phyloP scores from a whole-genome alignment of 2,113 vertebrate genomes.

The Castor canadensis region DNA sequence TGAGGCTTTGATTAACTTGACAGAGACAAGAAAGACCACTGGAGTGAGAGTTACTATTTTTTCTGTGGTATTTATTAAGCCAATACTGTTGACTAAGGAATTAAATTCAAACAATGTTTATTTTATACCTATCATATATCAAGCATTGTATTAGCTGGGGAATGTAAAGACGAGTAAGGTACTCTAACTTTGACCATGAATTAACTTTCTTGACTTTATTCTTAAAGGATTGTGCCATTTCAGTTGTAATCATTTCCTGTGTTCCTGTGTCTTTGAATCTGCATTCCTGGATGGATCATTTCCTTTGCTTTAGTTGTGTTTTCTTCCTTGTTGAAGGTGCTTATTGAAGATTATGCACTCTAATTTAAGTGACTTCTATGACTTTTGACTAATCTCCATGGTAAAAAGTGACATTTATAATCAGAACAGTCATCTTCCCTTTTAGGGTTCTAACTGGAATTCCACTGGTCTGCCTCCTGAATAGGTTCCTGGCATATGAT shows the following conservation, averaged over 20 bases:
- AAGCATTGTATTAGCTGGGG: not conserved
- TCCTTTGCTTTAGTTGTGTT: not conserved
- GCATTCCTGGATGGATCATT: not conserved
- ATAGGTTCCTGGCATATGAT: constrained; percentile 11
- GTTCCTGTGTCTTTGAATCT: not conserved
- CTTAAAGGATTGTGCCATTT: not conserved
- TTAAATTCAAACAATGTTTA: constrained; percentile 25
- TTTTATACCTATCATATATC: not conserved
- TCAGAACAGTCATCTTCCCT: not conserved
- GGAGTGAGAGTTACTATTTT: not conserved
- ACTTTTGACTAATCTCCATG: constrained; percentile 19
- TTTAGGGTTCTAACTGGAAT: not conserved
- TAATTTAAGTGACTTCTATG: not conserved
- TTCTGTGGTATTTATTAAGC: constrained; percentile 38
- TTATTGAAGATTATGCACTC: not conserved
- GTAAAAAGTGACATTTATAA: constrained; percentile 19
- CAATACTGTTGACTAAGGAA: constrained; percentile 12
- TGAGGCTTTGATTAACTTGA: constrained; percentile 21
- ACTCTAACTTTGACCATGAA: not conserved
- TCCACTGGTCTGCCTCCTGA: not conserved
- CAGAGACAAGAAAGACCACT: not conserved
- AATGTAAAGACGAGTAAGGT: not conserved
- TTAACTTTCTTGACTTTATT: constrained; percentile 23
- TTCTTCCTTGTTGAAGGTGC: not conserved
- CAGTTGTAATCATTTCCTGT: not conserved